These are phyloP conservation scores for Tenthredo mesomela DNA, from an alignment of 2,888 invertebrate species.

Conservation along the genomic window DNA sequence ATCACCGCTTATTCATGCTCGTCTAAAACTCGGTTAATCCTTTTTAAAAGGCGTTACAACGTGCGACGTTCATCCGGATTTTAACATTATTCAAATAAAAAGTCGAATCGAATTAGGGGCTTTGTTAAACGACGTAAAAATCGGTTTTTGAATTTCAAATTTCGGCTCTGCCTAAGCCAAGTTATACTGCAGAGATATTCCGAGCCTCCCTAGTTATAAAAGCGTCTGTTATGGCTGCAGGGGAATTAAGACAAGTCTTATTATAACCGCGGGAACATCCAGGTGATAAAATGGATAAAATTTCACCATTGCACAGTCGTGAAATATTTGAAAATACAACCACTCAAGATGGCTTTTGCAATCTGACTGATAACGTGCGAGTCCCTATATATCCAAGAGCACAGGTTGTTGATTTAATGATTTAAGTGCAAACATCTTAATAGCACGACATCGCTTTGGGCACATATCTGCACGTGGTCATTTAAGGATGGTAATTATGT, in stretches of 20 bases:
- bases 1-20: slow-evolving; percentile 3
- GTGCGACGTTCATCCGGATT: not conserved
- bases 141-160: slow-evolving; percentile 28
- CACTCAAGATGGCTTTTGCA: not conserved
- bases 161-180: slow-evolving; percentile 1
- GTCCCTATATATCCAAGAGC: slow-evolving; percentile 18
- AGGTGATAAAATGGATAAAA: slow-evolving; percentile 22
- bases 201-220: not conserved
- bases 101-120: not conserved
- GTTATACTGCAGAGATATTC: not conserved
- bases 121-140: slow-evolving; percentile 12
- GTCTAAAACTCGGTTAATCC: slow-evolving; percentile 34
- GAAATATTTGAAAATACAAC: slow-evolving; percentile 15
- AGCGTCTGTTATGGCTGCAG: not conserved
- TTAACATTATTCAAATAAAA: slow-evolving; percentile 9
- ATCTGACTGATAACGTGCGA: slow-evolving; percentile 23
- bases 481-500: slow-evolving; percentile 21
- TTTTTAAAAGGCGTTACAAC: slow-evolving; percentile 5
- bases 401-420: slow-evolving; percentile 17
- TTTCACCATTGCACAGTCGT: not conserved
- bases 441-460: slow-evolving; percentile 27
- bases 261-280: slow-evolving; percentile 1
- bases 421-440: slow-evolving; percentile 46
- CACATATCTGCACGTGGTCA: slow-evolving; percentile 14
- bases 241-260: slow-evolving; percentile 13